Percentiles rank a stretch among this genome's conserved stretches.
Evolutionary conservation across 2,888 invertebrate genomes (phyloP).

Genomic region (Deroplatys truncata): DNA sequence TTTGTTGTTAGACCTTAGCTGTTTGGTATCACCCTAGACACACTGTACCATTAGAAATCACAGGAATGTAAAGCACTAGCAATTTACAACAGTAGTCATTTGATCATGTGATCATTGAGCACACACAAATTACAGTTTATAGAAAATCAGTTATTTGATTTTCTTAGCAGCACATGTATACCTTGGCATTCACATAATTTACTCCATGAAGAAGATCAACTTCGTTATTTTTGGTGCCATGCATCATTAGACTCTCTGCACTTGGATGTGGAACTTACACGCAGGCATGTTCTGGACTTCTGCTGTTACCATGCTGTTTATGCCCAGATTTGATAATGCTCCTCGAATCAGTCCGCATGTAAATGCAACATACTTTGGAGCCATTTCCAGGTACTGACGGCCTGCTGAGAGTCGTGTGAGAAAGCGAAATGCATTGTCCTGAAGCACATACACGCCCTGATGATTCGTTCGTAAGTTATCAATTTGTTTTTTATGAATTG

Average conservation of each 20-base stretch:
- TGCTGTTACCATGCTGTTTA: slow-evolving; percentile 90
- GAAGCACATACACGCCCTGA: slow-evolving; percentile 95
- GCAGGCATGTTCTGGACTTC: slow-evolving; percentile 90
- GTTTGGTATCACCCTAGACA: too few species aligned
- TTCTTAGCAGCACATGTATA: too few species aligned
- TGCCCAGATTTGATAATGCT: slow-evolving; percentile 89
- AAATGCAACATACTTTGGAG: slow-evolving; percentile 89
- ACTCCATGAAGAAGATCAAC: too few species aligned
- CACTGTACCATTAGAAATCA: too few species aligned
- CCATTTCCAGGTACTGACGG: slow-evolving; percentile 86
- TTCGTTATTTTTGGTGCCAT: too few species aligned
- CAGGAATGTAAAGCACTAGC: too few species aligned
- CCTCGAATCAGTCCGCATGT: slow-evolving; percentile 95
- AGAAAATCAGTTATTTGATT: too few species aligned
- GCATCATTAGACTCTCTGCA: slow-evolving; percentile 59
- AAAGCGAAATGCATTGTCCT: slow-evolving; percentile 92
- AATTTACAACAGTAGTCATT: neutral
- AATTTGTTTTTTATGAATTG: slow-evolving; percentile 95
- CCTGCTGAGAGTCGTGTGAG: slow-evolving; percentile 82
- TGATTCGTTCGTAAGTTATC: slow-evolving; percentile 97
- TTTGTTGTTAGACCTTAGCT: too few species aligned
- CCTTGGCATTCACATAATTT: too few species aligned
- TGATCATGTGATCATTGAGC: neutral
- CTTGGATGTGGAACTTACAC: slow-evolving; percentile 88
- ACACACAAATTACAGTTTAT: too few species aligned